A percentile compares a stretch with the other conserved stretches of the same genome.
Evolutionary conservation across 2,888 invertebrate species (phyloP).

Genomic region (Stictocephala bisonia): DNA sequence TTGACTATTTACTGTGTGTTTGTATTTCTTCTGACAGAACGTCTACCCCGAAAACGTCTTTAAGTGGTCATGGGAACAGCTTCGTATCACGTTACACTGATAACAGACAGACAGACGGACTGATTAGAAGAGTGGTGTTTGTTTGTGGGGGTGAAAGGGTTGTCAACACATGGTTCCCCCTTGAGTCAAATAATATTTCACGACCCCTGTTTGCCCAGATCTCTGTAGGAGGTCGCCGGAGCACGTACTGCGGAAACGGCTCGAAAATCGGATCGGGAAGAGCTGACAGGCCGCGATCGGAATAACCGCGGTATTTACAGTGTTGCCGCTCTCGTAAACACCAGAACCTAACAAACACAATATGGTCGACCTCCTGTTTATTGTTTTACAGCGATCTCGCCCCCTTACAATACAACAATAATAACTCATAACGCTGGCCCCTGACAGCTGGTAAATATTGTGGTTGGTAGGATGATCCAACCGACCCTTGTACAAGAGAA

Average conservation of each 20-base stretch:
- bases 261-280: neutral
- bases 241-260: neutral
- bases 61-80: neutral
- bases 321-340: no score
- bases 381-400: slow-evolving; percentile 25
- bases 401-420: slow-evolving; percentile 28
- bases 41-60: no score
- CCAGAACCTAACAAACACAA: slow-evolving; percentile 19
- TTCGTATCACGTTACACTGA: neutral
- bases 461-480: no score
- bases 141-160: slow-evolving; percentile 23
- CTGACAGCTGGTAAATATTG: slow-evolving; percentile 5
- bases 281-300: slow-evolving; percentile 19
- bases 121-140: no score
- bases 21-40: no score
- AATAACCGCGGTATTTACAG: slow-evolving; percentile 24
- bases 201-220: slow-evolving; percentile 21
- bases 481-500: no score
- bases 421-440: slow-evolving; percentile 13
- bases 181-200: no score
- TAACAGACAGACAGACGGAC: neutral
- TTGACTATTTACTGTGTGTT: no score
- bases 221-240: neutral
- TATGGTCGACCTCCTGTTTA: slow-evolving; percentile 32
- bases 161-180: neutral